Conservation (phyloP, 2,797 vertebrate species). For the Cacajao melanocephalus region DNA sequence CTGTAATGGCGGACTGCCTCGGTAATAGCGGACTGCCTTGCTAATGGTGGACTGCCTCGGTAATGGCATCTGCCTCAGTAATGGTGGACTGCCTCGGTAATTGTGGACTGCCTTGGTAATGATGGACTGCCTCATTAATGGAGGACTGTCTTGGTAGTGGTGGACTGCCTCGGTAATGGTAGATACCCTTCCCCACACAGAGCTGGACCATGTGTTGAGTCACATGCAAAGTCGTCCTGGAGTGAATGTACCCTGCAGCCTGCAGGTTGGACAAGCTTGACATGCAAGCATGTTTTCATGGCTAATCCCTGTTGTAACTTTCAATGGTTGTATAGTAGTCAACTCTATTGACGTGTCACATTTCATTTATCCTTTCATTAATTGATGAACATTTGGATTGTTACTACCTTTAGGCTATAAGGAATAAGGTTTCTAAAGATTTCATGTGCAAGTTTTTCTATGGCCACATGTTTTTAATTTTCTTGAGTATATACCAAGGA, state of each 20-base stretch:
- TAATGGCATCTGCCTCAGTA: no score
- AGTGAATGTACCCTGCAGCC: neutral
- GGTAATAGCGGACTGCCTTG: no score
- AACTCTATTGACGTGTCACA: neutral
- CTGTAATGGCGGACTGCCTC: no score
- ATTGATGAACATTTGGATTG: neutral
- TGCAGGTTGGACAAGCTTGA: neutral
- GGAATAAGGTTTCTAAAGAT: neutral
- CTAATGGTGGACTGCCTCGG: no score
- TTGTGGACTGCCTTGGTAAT: no score
- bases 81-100: no score
- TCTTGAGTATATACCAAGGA: neutral
- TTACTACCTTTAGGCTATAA: neutral
- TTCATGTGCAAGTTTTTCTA: neutral
- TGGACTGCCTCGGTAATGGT: no score
- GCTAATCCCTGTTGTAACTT: neutral
- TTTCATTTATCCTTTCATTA: neutral
- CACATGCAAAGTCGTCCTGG: neutral
- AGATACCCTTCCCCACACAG: no score
- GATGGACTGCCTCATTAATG: no score
- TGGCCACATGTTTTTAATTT: neutral
- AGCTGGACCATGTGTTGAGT: neutral
- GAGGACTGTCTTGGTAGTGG: no score
- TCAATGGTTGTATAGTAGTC: neutral
- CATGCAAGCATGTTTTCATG: neutral